phyloP scores from a whole-genome alignment of 1,140 invertebrate species.

The Aphidius gifuensis region DNA sequence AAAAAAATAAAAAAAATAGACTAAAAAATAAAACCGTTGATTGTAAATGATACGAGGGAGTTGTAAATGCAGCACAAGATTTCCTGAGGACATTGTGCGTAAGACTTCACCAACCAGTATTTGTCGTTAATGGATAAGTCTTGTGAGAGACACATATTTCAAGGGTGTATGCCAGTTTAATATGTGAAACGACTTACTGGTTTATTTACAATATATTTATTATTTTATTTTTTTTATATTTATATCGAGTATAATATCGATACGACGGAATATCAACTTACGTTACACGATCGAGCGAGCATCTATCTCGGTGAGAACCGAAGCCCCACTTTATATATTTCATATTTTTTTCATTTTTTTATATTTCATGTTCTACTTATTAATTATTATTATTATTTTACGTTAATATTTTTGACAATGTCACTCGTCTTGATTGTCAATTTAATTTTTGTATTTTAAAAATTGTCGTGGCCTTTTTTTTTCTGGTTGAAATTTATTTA shows the following conservation, averaged over 20 bases:
- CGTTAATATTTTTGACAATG: no score
- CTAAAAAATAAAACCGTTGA: constrained; percentile 42
- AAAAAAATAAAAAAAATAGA: no score
- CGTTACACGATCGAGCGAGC: constrained; percentile 45
- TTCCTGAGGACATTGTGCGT: constrained; percentile 36
- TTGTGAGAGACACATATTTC: neutral
- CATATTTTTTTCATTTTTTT: constrained; percentile 5
- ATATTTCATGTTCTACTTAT: no score
- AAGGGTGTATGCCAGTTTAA: constrained; percentile 6
- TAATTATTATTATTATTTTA: no score
- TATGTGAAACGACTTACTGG: constrained; percentile 15
- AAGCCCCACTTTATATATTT: constrained; percentile 37
- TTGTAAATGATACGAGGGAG: constrained; percentile 41
- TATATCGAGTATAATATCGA: constrained; percentile 35
- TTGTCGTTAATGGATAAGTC: no score
- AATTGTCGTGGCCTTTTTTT: no score
- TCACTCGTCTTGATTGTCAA: no score
- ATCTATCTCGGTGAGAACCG: constrained; percentile 48
- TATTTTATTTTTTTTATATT: constrained; percentile 7
- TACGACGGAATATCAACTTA: constrained; percentile 47
- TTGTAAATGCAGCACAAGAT: constrained; percentile 21
- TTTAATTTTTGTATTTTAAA: no score
- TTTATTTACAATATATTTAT: neutral
- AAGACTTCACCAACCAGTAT: constrained; percentile 34
- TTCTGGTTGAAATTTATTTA: no score